Base-by-base conservation (phyloP, 2,888 invertebrate genomes). In the Willowsia nigromaculata region DNA sequence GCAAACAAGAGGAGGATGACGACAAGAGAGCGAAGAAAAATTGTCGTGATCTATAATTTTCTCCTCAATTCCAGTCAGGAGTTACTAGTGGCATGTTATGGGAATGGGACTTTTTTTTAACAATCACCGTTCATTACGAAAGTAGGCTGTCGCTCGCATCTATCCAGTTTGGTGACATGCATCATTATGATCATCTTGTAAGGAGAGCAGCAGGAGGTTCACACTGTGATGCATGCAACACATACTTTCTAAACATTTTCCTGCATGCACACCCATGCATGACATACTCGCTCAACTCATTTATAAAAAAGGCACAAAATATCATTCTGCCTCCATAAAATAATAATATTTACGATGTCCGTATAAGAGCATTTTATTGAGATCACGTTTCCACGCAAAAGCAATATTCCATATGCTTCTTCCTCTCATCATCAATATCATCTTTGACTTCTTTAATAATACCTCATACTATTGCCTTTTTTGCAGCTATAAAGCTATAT, bases 101-200 rank as follows among this genome's bases (percentile, higher is more conserved):
- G 37, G 37, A 9, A n/a, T 9, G 6, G 40, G 40, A 40, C 40
- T 40, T 40, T 13, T 47, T 71, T 71, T 71, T 50, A 80, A 18
- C 37, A 80, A 80, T 80, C 56, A 80, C 30, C 37, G n/a, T 37
- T 80, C 78, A 80, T 80, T 80, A 80, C 56, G n/a, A 65, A 71
- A 71, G 71, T 62, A 27, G 7, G 30, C 62, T 62, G 62, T 30
- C 30, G 62, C 6, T 65, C 33, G 22, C 71, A 71, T 11, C 33
- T 71, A 5, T 2, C 4, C 56, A 22, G 11, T 3, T 6, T 56
- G 18, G 56, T 27, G 62, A 62, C 62, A 62, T 62, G 62, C 62
- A 18, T 56, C 56, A 56, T 56, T 22, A 56, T 56, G 3, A 18
- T 56, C 56, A 5, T 22, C 25, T 3, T 56, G 56, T 22, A 56